Evolutionary conservation across 2,888 invertebrate species (phyloP), one percentile per base, ranked within the genome.

Genomic region (Drosophila eohydei): DNA sequence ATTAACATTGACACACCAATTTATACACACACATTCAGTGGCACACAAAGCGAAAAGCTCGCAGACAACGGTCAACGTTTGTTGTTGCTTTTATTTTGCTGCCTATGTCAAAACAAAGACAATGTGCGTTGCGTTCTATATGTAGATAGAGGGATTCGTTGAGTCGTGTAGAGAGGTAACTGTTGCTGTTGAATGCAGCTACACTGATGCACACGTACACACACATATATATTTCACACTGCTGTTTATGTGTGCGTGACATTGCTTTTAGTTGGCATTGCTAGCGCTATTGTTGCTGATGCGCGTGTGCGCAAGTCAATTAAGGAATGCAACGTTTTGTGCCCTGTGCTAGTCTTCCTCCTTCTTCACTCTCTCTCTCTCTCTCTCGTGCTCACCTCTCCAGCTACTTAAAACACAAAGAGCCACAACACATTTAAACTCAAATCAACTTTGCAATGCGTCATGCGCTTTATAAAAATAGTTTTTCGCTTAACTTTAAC

Each of bases 301-400:
- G 79, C 88, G 86, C 83, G 86, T 83, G 86, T 88, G 83, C 81
- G 75, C 88, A 74, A 83, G 69, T 71, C 83, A 83, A 88, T 83
- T 83, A 64, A 77, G 78, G 81, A 88, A 83, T 88, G 86, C 87
- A 86, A 68, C 65, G 67, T 62, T 58, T 59, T 41, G 46, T 48
- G 58, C 64, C 38, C 54, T 50, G 44, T 48, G 30, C 44, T n/a
- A 21, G 28, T 65, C 36, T n/a, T 36, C 56, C n/a, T 8, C 40
- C 28, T 3, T 7, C n/a, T 9, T 8, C 52, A 6, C 40, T 54
- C 26, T 36, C 28, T 4, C 38, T 28, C 26, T 14, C 14, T 21
- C 36, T 14, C 36, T 12, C 9, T 12, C 26, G 6, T 50, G 2
- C 16, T 12, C 40, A 32, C 38, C 16, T 14, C 50, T 51, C 21